phyloP scores from a whole-genome alignment of 2,113 vertebrate species.

The Psilopsiagon aurifrons region DNA sequence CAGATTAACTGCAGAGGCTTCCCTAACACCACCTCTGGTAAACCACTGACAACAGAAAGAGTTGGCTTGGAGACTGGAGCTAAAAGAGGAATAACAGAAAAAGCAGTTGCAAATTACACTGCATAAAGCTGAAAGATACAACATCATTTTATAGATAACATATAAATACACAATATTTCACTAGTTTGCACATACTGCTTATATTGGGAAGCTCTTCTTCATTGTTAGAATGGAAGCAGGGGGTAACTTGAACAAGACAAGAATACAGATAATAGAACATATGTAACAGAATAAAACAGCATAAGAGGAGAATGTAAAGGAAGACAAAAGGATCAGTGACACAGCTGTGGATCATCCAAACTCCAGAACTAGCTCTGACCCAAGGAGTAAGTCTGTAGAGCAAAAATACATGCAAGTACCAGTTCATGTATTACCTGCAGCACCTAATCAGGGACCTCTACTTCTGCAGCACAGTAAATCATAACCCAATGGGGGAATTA shows the following conservation, averaged over 20 bases:
- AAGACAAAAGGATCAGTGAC: neutral
- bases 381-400: neutral
- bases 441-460: neutral
- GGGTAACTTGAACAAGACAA: neutral
- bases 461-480: neutral
- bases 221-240: neutral
- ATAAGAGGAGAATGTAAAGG: neutral
- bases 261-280: neutral
- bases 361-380: neutral
- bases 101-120: neutral
- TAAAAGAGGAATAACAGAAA: conserved; percentile 6
- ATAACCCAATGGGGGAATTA: neutral
- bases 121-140: neutral
- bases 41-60: conserved; percentile 14
- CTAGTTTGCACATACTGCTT: neutral
- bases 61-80: conserved; percentile 67
- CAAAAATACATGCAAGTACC: neutral
- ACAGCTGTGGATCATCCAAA: neutral
- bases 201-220: neutral
- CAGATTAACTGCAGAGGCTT: conserved; percentile 48
- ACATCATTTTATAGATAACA: neutral
- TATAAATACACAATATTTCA: neutral
- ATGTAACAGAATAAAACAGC: neutral
- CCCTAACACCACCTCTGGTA: conserved; percentile 48
- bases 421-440: neutral